phyloP scores from a whole-genome alignment of 1,140 invertebrate genomes.

The Panagrolaimus sp. region DNA sequence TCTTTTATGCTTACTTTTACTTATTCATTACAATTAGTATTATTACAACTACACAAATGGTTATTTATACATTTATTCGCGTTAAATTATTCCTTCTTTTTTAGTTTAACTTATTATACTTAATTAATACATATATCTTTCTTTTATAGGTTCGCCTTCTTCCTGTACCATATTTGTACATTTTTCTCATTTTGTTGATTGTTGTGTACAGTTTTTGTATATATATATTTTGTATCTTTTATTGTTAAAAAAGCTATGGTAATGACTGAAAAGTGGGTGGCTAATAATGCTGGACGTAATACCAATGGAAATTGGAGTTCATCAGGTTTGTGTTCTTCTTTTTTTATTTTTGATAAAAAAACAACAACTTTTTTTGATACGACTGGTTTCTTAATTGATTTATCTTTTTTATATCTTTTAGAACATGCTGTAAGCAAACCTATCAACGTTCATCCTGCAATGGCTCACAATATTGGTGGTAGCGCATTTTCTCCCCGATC shows the following conservation, averaged over 20 bases:
- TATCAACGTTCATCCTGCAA: slow-evolving; percentile 41
- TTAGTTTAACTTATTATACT: too few species aligned
- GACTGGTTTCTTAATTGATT: slow-evolving; percentile 1
- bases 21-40: too few species aligned
- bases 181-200: slow-evolving; percentile 9
- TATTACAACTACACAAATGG: too few species aligned
- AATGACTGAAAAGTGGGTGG: slow-evolving; percentile 12
- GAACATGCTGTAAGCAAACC: slow-evolving; percentile 55
- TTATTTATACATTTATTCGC: too few species aligned
- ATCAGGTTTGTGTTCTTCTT: slow-evolving; percentile 14
- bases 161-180: slow-evolving; percentile 19
- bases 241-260: slow-evolving; percentile 6
- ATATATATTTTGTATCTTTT: background rate
- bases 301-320: slow-evolving; percentile 1
- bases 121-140: too few species aligned
- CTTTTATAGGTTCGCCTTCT: slow-evolving; percentile 4
- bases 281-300: background rate
- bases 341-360: background rate
- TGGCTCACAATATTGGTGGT: slow-evolving; percentile 22
- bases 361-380: background rate
- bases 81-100: too few species aligned
- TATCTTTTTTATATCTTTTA: slow-evolving; percentile 32
- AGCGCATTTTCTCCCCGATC: slow-evolving; percentile 43
- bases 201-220: slow-evolving; percentile 19
- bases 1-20: too few species aligned